Evolutionary conservation across 2,113 vertebrate genomes (phyloP).

Genomic region (Varanus komodoensis): DNA sequence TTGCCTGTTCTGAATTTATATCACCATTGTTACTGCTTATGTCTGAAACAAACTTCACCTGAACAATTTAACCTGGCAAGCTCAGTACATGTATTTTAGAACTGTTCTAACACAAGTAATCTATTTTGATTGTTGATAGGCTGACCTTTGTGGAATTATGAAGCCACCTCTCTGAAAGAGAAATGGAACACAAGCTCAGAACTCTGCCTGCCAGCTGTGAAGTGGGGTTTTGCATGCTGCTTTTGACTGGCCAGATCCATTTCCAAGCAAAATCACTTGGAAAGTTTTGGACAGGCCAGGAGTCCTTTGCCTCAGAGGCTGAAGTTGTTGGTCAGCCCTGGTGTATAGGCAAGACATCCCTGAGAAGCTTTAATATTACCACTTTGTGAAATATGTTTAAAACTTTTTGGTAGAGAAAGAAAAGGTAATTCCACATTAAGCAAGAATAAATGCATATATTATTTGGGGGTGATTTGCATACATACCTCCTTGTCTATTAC

Average conservation of each 20-base stretch:
- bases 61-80: background rate
- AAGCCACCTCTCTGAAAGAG: background rate
- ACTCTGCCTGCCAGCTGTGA: background rate
- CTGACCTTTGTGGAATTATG: background rate
- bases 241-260: background rate
- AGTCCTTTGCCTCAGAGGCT: background rate
- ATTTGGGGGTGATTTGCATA: background rate
- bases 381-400: background rate
- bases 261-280: background rate
- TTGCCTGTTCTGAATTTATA: background rate
- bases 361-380: background rate
- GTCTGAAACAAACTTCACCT: background rate
- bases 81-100: background rate
- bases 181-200: background rate
- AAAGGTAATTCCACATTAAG: background rate
- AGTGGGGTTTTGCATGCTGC: too few relatives aligned
- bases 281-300: background rate
- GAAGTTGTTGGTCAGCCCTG: background rate
- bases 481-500: slow-evolving; percentile 63
- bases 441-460: background rate
- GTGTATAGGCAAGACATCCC: background rate
- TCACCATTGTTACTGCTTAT: background rate
- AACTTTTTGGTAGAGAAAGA: background rate
- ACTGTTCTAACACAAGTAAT: background rate
- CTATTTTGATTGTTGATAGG: background rate